Conservation (phyloP, 1,140 invertebrate genomes). For the Odontomachus brunneus region DNA sequence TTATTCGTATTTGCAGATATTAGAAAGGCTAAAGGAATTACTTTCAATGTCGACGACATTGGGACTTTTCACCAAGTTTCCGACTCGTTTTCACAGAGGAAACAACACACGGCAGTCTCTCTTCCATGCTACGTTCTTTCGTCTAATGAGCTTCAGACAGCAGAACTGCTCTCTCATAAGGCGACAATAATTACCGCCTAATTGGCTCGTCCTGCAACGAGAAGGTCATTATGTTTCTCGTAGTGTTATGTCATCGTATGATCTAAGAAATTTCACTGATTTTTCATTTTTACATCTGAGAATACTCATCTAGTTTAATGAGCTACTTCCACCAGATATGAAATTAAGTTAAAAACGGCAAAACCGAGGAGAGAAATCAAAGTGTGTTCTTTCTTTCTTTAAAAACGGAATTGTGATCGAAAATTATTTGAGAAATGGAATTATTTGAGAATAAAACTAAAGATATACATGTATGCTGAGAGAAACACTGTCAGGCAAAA, state of each 20-base stretch:
- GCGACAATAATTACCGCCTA: conserved; percentile 71
- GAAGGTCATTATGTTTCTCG: conserved; percentile 59
- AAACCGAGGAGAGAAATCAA: not conserved
- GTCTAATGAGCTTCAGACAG: conserved; percentile 63
- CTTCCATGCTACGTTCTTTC: conserved; percentile 29
- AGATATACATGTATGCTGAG: not conserved
- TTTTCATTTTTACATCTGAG: not conserved
- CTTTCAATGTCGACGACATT: conserved; percentile 9
- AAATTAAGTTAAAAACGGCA: not conserved
- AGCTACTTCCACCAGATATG: not conserved
- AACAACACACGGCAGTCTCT: conserved; percentile 32
- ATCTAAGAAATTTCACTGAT: not conserved
- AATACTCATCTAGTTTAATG: not conserved
- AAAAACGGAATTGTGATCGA: not conserved
- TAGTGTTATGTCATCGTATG: conserved; percentile 45
- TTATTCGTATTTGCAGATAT: not conserved
- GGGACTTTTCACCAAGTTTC: not conserved
- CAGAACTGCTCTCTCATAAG: conserved; percentile 49
- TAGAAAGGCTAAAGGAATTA: conserved; percentile 3
- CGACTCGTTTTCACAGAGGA: conserved; percentile 47
- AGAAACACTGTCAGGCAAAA: conserved; percentile 8
- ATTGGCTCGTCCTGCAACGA: conserved; percentile 62
- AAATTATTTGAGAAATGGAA: not conserved
- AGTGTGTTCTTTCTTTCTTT: not conserved
- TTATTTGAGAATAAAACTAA: too few relatives aligned